A percentile compares a stretch with the other conserved stretches of the same genome.
Conservation (phyloP, 2,888 invertebrate genomes). For the Podotricha telesiphe region DNA sequence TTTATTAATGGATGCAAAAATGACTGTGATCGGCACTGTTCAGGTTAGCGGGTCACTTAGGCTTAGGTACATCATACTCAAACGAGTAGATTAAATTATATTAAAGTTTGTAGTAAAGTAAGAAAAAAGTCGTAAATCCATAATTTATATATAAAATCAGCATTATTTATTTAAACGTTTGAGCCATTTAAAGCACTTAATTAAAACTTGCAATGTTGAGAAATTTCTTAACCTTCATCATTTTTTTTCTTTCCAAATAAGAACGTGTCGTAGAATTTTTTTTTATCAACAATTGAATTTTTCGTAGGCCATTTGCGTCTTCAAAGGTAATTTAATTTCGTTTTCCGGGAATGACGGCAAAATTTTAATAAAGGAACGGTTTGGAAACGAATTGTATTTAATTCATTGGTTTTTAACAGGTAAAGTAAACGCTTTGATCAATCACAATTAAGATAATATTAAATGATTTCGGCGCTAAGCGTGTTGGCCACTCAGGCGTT, state of each 20-base stretch:
- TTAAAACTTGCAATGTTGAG: neutral
- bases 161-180: neutral
- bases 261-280: neutral
- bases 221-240: neutral
- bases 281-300: conserved; percentile 20
- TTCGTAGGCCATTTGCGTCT: conserved; percentile 12
- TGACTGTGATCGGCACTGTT: no score
- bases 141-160: neutral
- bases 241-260: neutral
- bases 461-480: neutral
- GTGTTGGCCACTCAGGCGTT: neutral
- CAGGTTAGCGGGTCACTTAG: no score
- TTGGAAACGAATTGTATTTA: conserved; percentile 11
- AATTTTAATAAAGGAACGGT: conserved; percentile 6
- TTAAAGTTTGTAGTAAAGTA: neutral
- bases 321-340: conserved; percentile 12
- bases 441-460: neutral
- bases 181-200: neutral
- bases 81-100: no score
- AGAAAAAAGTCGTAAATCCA: neutral
- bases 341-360: neutral
- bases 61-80: no score
- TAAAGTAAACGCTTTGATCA: neutral
- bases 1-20: no score
- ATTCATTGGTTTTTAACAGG: conserved; percentile 16